Percentiles rank a stretch among this genome's conserved stretches.
phyloP scores from a whole-genome alignment of 2,113 vertebrate species.

The Caretta caretta region DNA sequence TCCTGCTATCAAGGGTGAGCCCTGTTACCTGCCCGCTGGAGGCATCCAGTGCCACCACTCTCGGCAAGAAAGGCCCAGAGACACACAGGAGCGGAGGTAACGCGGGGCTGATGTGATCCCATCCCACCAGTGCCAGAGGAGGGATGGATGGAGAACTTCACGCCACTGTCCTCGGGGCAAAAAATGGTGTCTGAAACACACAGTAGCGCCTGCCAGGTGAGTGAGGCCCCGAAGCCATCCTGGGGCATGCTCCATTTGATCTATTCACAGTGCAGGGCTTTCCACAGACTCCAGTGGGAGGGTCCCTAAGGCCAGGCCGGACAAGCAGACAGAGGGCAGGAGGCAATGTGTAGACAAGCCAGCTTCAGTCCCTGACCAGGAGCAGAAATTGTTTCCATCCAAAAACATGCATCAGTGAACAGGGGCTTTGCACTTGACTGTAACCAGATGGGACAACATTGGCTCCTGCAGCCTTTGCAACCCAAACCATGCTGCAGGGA shows the following conservation, averaged over 20 bases:
- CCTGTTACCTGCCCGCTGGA: neutral
- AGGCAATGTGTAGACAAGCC: neutral
- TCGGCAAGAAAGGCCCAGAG: neutral
- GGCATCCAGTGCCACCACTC: neutral
- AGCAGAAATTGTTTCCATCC: accelerated
- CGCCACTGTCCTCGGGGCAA: neutral
- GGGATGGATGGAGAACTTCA: neutral
- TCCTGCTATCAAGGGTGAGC: neutral
- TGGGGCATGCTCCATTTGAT: accelerated
- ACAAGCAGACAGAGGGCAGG: accelerated
- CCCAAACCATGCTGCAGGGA: neutral
- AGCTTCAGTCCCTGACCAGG: accelerated
- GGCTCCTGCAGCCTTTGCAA: neutral
- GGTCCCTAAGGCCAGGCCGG: accelerated
- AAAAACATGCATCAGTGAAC: neutral
- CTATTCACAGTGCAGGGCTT: accelerated
- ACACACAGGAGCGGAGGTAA: neutral
- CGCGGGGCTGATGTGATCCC: neutral
- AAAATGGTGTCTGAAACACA: neutral
- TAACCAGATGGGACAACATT: neutral
- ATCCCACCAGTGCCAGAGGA: neutral
- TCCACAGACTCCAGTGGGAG: accelerated
- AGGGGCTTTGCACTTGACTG: accelerated
- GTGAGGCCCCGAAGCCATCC: accelerated
- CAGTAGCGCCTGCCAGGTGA: neutral